Evolutionary conservation across 2,113 vertebrate species (phyloP), one percentile per base, ranked within the genome.

Genomic region (Cynoglossus semilaevis): DNA sequence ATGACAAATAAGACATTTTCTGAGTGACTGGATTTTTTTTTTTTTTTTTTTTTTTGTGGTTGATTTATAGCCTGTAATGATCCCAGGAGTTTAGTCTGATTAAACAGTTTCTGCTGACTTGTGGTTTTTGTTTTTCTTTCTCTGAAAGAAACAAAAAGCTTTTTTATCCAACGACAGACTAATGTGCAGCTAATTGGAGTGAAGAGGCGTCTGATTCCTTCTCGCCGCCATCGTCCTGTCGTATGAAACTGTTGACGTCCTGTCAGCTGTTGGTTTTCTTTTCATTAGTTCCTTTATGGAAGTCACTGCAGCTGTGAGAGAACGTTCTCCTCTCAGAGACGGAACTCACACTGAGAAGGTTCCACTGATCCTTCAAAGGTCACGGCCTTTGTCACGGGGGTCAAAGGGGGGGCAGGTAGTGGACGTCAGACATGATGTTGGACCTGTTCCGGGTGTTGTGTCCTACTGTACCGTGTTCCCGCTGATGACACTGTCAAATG

Each of bases 201-300:
- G 64, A 52, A 76, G 58, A 65, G 62, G 73, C 70, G 46, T 74
- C 51, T 55, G 49, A 68, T 51, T 71, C 45, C 15, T 60, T 71
- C 72, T 76, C 44, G 43, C 57, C 45, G 35, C 57, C 19, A 49
- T 14, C n/a, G n/a, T n/a, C n/a, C n/a, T 36, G 1, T 8, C 1
- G 2, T 37, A 74, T 69, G 48, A 67, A 42, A 2, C 11, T 12
- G 1, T 42, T 9, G 13, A 73, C 64, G 65, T 75, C 59, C 34
- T n/a, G 47, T 56, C 42, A 52, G 8, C 2, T 29, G 22, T 29
- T 29, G 22, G 22, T 29, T 2, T 29, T 29, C 22, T 29, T 29
- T 29, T 29, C 22, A 6, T 29, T 29, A 4, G 22, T 29, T 29
- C 6, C 6, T 29, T 29, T 29, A 29, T 29, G 22, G 6, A 4